Evolutionary conservation across 2,888 invertebrate genomes (phyloP), one percentile per base, ranked within the genome.

Genomic region (Heliconius charithonia): DNA sequence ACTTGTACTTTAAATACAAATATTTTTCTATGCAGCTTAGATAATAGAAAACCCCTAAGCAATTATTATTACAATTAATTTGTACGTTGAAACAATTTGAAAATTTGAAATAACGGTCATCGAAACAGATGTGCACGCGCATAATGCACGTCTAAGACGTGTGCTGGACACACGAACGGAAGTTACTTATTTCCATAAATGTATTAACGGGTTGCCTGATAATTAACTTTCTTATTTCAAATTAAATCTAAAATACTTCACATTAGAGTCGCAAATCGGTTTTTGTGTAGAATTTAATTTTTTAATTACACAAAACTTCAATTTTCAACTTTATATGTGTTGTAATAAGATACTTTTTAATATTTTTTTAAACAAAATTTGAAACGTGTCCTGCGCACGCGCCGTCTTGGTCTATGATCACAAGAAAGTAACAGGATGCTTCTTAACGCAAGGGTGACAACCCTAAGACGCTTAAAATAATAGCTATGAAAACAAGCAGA

Each of bases 101-200:
- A 59, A 87, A 86, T 77, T 69, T 69, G 16, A 69, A 69, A 71
- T 80, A 88, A 86, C 85, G 81, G 86, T 82, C 91, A 90, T 65
- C 79, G 86, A 59, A 77, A 69, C 89, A 88, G 88, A 89, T 79
- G 81, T 83, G 87, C 83, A 84, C 83, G 84, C 82, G 86, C 87
- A 86, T 87, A 87, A 83, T 83, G 89, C 88, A 89, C 89, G 83
- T 84, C 87, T 85, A 85, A 84, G 84, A 85, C 93, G 89, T 91
- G 92, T 90, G 93, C 87, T 84, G 80, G 87, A 81, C 94, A 92
- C 93, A 89, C 91, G 94, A 93, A 84, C 93, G 94, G 94, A 94
- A 89, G 90, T 91, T 85, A 87, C 86, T 87, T 87, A 93, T 94
- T 93, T 91, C 90, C 89, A 89, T 89, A 89, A 83, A 83, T 73